These are phyloP conservation scores for Cephus nigrinus DNA, from an alignment of 2,888 invertebrate species.

Conservation along the genomic window DNA sequence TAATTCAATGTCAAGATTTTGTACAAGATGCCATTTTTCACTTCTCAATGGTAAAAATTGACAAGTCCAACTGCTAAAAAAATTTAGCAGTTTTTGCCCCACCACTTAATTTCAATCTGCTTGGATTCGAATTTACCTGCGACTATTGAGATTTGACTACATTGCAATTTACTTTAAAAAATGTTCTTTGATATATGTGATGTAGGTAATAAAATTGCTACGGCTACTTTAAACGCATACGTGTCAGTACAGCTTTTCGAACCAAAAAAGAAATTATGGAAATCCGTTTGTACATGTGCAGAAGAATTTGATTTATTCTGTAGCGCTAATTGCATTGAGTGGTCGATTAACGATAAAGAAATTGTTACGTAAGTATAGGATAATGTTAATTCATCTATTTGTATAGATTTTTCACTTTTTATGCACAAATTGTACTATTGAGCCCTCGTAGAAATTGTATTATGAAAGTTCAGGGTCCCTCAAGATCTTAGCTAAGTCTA, in stretches of 20 bases:
- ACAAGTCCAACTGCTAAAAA: not conserved
- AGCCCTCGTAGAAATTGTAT: too few species aligned
- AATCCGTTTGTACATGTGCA: conserved; percentile 19
- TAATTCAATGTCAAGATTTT: not conserved
- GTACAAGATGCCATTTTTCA: not conserved
- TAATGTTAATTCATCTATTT: not conserved
- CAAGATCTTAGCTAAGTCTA: too few species aligned
- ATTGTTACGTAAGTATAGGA: conserved; percentile 42
- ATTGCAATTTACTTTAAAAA: not conserved
- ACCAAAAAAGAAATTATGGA: conserved; percentile 36
- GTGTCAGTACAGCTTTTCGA: conserved; percentile 29
- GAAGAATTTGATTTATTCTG: conserved; percentile 20
- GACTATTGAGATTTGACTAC: not conserved
- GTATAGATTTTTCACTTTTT: not conserved
- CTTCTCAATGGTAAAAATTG: not conserved
- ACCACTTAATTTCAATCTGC: not conserved
- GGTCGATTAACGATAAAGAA: conserved; percentile 42
- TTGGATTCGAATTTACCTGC: not conserved
- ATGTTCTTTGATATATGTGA: not conserved
- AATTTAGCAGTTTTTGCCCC: not conserved
- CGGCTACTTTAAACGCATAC: conserved; percentile 16
- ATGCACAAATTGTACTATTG: not conserved
- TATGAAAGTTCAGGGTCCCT: too few species aligned
- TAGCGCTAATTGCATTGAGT: conserved; percentile 31
- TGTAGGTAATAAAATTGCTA: conserved; percentile 29